Conservation (phyloP, 2,113 vertebrate genomes). For the Tetrax tetrax region DNA sequence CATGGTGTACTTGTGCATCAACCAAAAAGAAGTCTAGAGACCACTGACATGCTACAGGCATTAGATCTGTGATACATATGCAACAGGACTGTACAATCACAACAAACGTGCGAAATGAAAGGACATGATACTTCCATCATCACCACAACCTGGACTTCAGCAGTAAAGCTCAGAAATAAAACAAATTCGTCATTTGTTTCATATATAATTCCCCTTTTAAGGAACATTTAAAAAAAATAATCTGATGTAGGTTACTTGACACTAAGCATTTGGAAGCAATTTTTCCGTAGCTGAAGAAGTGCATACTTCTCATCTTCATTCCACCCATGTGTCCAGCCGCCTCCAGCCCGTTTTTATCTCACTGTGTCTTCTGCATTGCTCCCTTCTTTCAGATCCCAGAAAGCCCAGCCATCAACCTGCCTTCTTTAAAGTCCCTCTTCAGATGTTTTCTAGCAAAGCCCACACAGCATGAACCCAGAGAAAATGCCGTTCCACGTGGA, state of each 20-base stretch:
- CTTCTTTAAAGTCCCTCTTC: neutral
- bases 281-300: neutral
- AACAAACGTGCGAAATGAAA: neutral
- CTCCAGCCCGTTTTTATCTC: neutral
- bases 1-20: neutral
- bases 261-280: neutral
- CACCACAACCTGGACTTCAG: neutral
- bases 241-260: neutral
- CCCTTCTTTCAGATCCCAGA: neutral
- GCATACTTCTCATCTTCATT: neutral
- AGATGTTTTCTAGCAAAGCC: neutral
- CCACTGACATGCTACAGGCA: accelerated
- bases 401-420: neutral
- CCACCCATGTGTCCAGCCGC: neutral
- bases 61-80: accelerated
- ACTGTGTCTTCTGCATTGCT: neutral
- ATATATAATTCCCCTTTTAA: neutral
- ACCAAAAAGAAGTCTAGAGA: neutral
- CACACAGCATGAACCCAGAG: neutral
- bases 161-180: neutral
- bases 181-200: accelerated
- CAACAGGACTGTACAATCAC: neutral
- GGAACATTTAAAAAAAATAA: neutral
- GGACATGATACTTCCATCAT: neutral
- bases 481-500: neutral